Evolutionary conservation across 2,797 vertebrate species (phyloP).

Genomic region (Alcedo atthis): DNA sequence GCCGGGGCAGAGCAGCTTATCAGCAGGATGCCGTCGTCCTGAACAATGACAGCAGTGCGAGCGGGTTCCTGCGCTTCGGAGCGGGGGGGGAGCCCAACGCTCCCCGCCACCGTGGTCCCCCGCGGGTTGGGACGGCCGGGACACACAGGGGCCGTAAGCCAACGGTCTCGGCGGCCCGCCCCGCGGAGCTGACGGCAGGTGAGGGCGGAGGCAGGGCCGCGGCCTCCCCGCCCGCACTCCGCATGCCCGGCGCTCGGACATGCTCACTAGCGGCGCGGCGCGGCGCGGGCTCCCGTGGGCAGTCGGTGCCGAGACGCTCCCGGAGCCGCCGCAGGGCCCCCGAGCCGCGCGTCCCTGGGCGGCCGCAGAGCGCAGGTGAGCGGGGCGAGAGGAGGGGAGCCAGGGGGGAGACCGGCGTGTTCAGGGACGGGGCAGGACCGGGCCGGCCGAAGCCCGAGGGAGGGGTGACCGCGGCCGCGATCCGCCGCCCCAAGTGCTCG

Average conservation of each 20-base stretch:
- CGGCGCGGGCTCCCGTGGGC: conserved; percentile 35
- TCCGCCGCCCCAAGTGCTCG: not conserved
- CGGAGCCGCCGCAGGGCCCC: conserved; percentile 30
- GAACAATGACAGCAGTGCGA: fast-evolving
- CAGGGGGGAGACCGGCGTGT: not conserved
- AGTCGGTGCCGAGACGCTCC: not conserved
- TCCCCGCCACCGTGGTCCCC: not conserved
- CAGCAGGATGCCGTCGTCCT: not conserved
- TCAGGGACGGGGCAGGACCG: not conserved
- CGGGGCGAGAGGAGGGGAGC: not conserved
- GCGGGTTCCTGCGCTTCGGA: not conserved
- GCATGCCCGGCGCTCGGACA: conserved; percentile 67
- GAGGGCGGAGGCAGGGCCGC: conserved; percentile 45
- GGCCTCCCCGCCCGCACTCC: conserved; percentile 26
- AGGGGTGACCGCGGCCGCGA: not conserved
- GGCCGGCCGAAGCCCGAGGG: not conserved
- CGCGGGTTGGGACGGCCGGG: not conserved
- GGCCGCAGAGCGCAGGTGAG: conserved; percentile 7
- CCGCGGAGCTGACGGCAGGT: conserved; percentile 26
- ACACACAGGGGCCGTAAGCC: not conserved
- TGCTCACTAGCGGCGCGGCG: conserved; percentile 52
- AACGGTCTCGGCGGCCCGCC: not conserved
- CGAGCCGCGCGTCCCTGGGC: not conserved
- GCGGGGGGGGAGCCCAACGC: not conserved
- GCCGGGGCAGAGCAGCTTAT: fast-evolving